These are phyloP conservation scores for Eremobia ochroleuca DNA, from an alignment of 2,888 invertebrate genomes.

Conservation along the genomic window DNA sequence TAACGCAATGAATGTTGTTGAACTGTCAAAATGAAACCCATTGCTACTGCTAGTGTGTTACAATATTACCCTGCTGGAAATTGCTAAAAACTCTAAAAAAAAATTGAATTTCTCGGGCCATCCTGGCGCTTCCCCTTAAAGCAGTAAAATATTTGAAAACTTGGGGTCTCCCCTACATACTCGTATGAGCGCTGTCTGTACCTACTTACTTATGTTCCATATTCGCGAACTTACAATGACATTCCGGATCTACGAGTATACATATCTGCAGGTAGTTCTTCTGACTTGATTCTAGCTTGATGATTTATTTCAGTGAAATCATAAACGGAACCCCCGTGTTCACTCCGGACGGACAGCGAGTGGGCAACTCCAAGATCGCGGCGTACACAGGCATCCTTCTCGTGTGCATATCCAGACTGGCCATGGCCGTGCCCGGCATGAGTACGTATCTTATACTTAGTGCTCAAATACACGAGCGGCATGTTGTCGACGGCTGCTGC, in stretches of 20 bases:
- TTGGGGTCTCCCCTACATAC: background rate
- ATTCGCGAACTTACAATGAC: background rate
- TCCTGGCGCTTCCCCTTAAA: background rate
- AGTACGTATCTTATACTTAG: constrained; percentile 89
- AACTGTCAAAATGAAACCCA: no score
- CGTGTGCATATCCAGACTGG: constrained; percentile 96
- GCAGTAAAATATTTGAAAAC: background rate
- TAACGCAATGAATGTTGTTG: no score
- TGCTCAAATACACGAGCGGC: no score
- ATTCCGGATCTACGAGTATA: no score
- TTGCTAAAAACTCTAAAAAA: no score
- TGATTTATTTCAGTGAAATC: constrained; percentile 92
- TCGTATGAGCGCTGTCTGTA: background rate
- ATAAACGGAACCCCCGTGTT: constrained; percentile 95
- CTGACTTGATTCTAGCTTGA: background rate
- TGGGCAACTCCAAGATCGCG: constrained; percentile 93
- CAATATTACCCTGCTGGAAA: no score
- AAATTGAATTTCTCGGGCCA: no score
- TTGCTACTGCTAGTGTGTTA: no score
- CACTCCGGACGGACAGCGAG: constrained; percentile 93
- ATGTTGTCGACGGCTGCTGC: no score
- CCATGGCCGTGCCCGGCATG: constrained; percentile 99
- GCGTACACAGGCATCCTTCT: constrained; percentile 96
- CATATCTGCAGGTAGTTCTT: background rate
- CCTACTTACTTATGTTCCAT: background rate